These are phyloP conservation scores for Cygnus atratus DNA, from an alignment of 2,113 vertebrate species.

Conservation along the genomic window DNA sequence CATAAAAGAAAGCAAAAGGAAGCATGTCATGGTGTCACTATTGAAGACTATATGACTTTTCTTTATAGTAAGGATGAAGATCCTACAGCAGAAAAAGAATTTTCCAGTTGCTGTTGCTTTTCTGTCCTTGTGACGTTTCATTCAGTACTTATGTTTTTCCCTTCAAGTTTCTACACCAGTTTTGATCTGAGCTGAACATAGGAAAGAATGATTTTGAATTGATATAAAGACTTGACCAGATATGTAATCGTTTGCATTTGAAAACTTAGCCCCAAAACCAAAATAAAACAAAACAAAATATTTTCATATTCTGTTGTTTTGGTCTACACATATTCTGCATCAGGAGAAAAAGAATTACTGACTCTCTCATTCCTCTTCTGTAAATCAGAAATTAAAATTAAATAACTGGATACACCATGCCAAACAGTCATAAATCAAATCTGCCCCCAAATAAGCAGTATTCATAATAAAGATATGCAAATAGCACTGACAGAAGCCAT, in stretches of 20 bases:
- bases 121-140: background rate
- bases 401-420: constrained; percentile 61
- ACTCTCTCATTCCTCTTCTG: constrained; percentile 37
- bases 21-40: background rate
- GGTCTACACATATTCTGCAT: background rate
- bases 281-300: background rate
- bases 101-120: background rate
- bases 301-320: background rate
- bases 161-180: background rate
- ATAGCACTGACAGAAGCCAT: constrained; percentile 66
- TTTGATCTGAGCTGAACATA: background rate
- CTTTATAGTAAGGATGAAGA: background rate
- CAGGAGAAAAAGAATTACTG: constrained; percentile 30
- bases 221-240: background rate
- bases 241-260: background rate
- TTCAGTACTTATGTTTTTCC: background rate
- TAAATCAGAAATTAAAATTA: constrained; percentile 70
- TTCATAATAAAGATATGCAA: constrained; percentile 75
- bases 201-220: constrained; percentile 29
- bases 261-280: background rate
- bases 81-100: rapidly evolving
- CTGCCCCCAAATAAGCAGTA: constrained; percentile 68
- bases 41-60: background rate
- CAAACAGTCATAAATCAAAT: constrained; percentile 74
- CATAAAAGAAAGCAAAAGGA: background rate